Percentiles rank a stretch among this genome's conserved stretches.
These are phyloP conservation scores for Phania funesta DNA, from an alignment of 2,888 invertebrate genomes.

Conservation along the genomic window DNA sequence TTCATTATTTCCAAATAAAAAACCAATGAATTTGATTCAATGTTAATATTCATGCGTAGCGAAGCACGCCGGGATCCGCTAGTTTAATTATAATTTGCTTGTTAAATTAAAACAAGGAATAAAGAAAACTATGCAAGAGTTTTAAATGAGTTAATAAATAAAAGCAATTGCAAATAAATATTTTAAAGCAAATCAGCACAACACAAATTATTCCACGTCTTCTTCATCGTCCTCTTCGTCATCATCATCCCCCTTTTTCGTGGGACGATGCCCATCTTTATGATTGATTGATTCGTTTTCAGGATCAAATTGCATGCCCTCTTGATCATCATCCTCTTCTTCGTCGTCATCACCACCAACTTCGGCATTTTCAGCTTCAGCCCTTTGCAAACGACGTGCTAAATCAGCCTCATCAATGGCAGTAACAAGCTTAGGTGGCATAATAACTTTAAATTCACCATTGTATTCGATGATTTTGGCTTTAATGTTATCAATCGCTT, in stretches of 20 bases:
- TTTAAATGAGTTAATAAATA: constrained; percentile 7
- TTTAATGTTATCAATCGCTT: constrained; percentile 93
- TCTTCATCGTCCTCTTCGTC: constrained; percentile 71
- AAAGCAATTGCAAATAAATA: constrained; percentile 40
- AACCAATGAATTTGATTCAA: no score
- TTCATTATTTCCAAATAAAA: no score
- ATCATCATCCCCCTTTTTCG: constrained; percentile 70
- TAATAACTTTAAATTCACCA: constrained; percentile 96
- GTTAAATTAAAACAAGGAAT: not conserved
- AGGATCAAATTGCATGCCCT: constrained; percentile 80
- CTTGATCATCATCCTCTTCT: constrained; percentile 85
- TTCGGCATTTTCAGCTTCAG: constrained; percentile 96
- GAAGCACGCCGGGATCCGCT: constrained; percentile 32
- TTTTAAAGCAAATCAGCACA: constrained; percentile 7
- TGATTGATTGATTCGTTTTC: constrained; percentile 76
- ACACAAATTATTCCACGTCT: constrained; percentile 46
- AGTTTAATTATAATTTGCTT: not conserved
- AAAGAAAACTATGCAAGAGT: constrained; percentile 21
- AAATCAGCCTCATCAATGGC: constrained; percentile 98
- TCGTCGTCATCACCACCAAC: constrained; percentile 95
- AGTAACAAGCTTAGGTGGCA: constrained; percentile 99
- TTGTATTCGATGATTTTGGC: constrained; percentile 90
- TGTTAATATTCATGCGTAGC: no score
- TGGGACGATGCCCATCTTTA: constrained; percentile 72
- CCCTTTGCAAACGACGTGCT: constrained; percentile 94